A percentile compares a stretch with the other conserved stretches of the same genome.
Conservation (phyloP, 1,140 invertebrate species). For the Tribolium madens region DNA sequence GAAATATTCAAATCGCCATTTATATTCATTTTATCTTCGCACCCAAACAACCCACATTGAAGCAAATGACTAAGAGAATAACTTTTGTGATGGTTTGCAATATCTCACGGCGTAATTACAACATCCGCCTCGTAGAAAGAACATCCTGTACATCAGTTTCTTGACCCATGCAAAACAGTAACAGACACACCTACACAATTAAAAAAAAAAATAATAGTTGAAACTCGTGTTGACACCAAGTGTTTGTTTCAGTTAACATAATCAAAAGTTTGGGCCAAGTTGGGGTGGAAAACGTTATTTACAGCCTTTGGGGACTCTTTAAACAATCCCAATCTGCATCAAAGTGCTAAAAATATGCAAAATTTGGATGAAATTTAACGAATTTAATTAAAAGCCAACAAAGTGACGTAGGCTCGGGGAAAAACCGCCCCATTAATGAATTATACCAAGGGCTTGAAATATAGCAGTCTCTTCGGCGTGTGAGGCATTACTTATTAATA, state of each 20-base stretch:
- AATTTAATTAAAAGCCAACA: slow-evolving; percentile 39
- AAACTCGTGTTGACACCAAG: slow-evolving; percentile 30
- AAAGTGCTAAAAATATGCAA: slow-evolving; percentile 11
- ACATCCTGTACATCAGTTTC: slow-evolving; percentile 4
- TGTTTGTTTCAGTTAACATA: slow-evolving; percentile 47
- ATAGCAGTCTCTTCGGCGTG: slow-evolving; percentile 15
- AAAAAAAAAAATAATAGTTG: neutral
- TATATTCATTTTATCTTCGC: neutral
- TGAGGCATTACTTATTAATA: slow-evolving; percentile 42
- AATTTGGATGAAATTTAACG: slow-evolving; percentile 25
- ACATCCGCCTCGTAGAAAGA: neutral
- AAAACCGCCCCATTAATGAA: slow-evolving; percentile 40
- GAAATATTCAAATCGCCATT: neutral
- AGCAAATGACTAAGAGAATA: too few species aligned
- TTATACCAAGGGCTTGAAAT: slow-evolving; percentile 30
- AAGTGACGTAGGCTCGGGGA: neutral
- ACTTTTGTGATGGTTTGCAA: neutral
- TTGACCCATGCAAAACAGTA: neutral
- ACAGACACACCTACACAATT: neutral
- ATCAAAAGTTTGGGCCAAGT: slow-evolving; percentile 45
- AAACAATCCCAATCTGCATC: slow-evolving; percentile 46
- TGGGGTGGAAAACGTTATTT: slow-evolving; percentile 39
- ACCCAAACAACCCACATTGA: too few species aligned
- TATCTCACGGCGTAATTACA: neutral
- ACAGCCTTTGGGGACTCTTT: slow-evolving; percentile 37